Evolutionary conservation across 2,113 vertebrate genomes (phyloP).

Genomic region (Phylloscopus trochilus): DNA sequence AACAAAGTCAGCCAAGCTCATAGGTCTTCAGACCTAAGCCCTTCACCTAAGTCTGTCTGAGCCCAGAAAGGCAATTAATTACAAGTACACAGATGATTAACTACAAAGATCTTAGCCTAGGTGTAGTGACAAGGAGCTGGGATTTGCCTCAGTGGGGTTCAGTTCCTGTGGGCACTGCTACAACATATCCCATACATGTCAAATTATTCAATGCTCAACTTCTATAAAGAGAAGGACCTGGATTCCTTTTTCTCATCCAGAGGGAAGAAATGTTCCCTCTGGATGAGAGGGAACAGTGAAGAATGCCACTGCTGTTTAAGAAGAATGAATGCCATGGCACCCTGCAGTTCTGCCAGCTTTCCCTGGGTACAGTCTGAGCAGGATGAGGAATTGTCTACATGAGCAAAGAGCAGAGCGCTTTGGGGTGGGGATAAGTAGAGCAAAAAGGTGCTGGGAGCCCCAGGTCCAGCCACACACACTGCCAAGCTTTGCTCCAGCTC

Average conservation of each 20-base stretch:
- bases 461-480: background rate
- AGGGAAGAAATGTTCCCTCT: background rate
- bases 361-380: background rate
- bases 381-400: background rate
- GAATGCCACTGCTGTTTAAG: background rate
- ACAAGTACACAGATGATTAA: background rate
- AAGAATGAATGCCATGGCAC: background rate
- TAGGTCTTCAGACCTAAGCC: background rate
- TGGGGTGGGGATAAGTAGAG: background rate
- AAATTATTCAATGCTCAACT: background rate
- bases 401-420: background rate
- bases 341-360: background rate
- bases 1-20: background rate
- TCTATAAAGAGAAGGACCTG: background rate
- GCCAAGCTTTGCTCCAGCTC: background rate
- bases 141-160: background rate
- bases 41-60: background rate
- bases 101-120: background rate
- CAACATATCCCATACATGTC: accelerated
- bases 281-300: background rate
- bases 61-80: background rate
- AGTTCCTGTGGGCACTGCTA: background rate
- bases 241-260: background rate
- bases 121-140: accelerated
- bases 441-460: background rate